Base-by-base conservation (phyloP, 2,888 invertebrate genomes). In the Nomada goodeniana region DNA sequence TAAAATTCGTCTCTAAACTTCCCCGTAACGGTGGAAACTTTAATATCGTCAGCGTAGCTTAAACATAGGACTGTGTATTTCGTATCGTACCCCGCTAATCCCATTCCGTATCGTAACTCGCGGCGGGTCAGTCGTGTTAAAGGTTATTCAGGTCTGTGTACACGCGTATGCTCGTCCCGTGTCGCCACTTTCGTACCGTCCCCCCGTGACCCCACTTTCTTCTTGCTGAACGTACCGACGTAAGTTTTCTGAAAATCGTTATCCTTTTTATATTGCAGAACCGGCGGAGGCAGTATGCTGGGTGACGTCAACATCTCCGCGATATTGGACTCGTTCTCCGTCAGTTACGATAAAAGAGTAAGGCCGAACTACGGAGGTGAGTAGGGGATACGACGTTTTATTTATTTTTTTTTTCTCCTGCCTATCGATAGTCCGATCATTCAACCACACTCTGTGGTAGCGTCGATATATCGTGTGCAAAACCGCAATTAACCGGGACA, bases 271-370 rank as follows among this genome's bases (percentile, higher is more conserved):
- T 80, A 74, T 83, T 95, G 94, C 95, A 96, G 96, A 94, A 95
- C 95, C 93, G 96, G 96, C 93, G 96, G 96, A 91, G 97, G 96
- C 92, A 97, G 97, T 94, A 97, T 97, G 97, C 95, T 97, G 94
- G 97, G 97, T 92, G 98, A 98, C 94, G 98, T 98, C 94, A 98
- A 98, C 96, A 98, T 98, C 95, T 98, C 98, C 93, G 98, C 98
- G 94, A 98, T 98, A 94, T 96, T 98, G 95, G 98, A 98, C 95
- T 98, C 98, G 93, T 98, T 98, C 96, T 98, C 98, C 95, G 97
- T 97, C 95, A 98, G 98, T 95, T 99, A 99, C 95, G 99, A 99
- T 96, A 99, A 99, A 97, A 97, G 99, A 97, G 98, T 99, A 96
- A 97, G 99, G 95, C 99, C 99, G 94, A 98, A 98, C 95, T 99